phyloP scores from a whole-genome alignment of 2,797 vertebrate genomes.

The Sebastes aleutianus region DNA sequence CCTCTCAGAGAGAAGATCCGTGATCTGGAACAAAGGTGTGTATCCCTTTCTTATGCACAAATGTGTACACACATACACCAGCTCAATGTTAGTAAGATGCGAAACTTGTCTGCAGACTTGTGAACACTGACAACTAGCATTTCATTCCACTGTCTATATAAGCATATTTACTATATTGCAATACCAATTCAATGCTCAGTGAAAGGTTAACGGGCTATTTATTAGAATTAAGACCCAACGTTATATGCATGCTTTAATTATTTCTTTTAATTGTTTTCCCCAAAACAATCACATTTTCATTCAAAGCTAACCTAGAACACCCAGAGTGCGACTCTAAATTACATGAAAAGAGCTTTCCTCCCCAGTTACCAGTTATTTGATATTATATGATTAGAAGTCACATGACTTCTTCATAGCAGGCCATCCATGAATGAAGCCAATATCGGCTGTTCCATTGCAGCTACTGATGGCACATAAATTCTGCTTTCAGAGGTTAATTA shows the following conservation, averaged over 20 bases:
- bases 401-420: background rate
- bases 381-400: too few relatives aligned
- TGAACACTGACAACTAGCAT: background rate
- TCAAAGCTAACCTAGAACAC: background rate
- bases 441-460: background rate
- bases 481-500: background rate
- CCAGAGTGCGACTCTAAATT: background rate
- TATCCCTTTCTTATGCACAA: background rate
- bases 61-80: background rate
- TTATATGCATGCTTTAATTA: background rate
- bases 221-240: background rate
- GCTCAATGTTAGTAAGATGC: background rate
- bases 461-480: background rate
- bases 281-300: background rate
- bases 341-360: background rate
- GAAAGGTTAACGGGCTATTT: background rate
- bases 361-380: background rate
- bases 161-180: background rate
- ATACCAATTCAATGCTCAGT: background rate
- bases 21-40: constrained; percentile 96
- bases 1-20: constrained; percentile 96
- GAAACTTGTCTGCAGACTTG: background rate
- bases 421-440: background rate
- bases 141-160: background rate
- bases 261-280: background rate